A percentile compares a stretch with the other conserved stretches of the same genome.
phyloP scores from a whole-genome alignment of 2,113 vertebrate genomes.

The Onychorhynchus coronatus region DNA sequence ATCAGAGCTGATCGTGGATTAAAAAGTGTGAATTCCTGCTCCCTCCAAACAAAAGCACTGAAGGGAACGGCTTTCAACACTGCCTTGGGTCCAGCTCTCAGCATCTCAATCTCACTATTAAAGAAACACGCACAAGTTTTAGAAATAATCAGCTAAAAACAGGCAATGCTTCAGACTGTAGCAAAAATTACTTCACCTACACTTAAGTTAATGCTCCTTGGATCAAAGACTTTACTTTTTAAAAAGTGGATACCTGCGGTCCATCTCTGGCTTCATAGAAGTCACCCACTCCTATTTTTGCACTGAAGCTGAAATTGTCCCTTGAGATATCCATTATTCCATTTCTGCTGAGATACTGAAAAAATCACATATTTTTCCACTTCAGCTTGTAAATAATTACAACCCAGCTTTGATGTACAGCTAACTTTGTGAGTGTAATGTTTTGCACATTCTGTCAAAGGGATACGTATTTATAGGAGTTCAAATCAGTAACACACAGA shows the following conservation, averaged over 20 bases:
- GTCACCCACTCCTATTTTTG: slow-evolving; percentile 96
- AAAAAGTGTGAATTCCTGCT: neutral
- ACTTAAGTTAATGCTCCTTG: slow-evolving; percentile 69
- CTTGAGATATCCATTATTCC: slow-evolving; percentile 95
- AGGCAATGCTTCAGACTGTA: slow-evolving; percentile 56
- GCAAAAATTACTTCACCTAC: slow-evolving; percentile 70
- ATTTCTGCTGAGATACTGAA: slow-evolving; percentile 93
- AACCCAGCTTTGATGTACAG: slow-evolving; percentile 75
- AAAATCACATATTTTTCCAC: slow-evolving; percentile 88
- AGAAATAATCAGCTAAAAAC: slow-evolving; percentile 56
- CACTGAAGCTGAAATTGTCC: slow-evolving; percentile 97
- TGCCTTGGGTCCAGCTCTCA: neutral
- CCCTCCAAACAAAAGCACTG: neutral
- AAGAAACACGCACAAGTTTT: neutral
- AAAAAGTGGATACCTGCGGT: slow-evolving; percentile 88
- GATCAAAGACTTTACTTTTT: slow-evolving; percentile 79
- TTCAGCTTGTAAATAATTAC: slow-evolving; percentile 81
- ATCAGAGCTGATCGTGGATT: neutral
- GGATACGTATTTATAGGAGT: slow-evolving; percentile 49
- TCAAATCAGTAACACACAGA: slow-evolving; percentile 52
- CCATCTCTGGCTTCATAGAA: slow-evolving; percentile 98
- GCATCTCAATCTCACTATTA: neutral
- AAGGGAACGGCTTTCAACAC: neutral
- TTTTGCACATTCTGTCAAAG: slow-evolving; percentile 64
- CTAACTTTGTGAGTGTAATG: slow-evolving; percentile 67